Evolutionary conservation across 2,797 vertebrate species (phyloP), one percentile per base, ranked within the genome.

Genomic region (Pseudotriccus pelzelni): DNA sequence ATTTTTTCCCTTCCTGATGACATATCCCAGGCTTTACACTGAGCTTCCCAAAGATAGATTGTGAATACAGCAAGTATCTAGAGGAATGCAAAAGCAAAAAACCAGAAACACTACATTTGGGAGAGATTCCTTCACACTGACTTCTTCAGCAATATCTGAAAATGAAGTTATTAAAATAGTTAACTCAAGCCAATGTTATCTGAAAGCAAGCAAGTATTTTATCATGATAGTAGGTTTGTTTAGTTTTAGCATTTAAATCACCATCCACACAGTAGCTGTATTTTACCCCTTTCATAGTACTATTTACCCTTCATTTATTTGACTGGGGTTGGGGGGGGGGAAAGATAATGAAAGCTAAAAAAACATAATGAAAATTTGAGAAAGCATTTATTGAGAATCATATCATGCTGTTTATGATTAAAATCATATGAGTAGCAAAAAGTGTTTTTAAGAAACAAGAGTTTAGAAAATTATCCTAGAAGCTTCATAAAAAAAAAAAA

Each of bases 1-100:
- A 91, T 96, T 96, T 97, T 96, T 95, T 81, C 63, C 50, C 55
- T 85, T 95, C 77, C 77, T 63, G 94, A 93, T 96, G 94, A 96
- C 93, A 94, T 90, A 96, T 87, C 90, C 91, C 89, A 96, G 92
- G 90, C 90, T 95, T 96, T 94, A 81, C 76, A 73, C 63, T 74
- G 91, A 89, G 67, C 44, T 93, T 95, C 85, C 52, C 73, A 86
- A 91, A 93, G 95, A 94, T 0, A 88, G 83, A 94, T 94, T 92
- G 56, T 84, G 47, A 85, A 30, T 55, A 88, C 36, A 95, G 91
- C 55, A 92, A 95, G 44, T 88, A 94, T 75, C 73, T 73, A 76
- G 77, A 89, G 82, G 89, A 92, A 82, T 87, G 82, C 16, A 91
- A 92, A 86, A 94, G 83, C 55, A 92, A 91, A 96, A 94, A 93